A percentile compares a stretch with the other conserved stretches of the same genome.
Evolutionary conservation across 2,888 invertebrate genomes (phyloP).

Genomic region (Odontocerum albicorne): DNA sequence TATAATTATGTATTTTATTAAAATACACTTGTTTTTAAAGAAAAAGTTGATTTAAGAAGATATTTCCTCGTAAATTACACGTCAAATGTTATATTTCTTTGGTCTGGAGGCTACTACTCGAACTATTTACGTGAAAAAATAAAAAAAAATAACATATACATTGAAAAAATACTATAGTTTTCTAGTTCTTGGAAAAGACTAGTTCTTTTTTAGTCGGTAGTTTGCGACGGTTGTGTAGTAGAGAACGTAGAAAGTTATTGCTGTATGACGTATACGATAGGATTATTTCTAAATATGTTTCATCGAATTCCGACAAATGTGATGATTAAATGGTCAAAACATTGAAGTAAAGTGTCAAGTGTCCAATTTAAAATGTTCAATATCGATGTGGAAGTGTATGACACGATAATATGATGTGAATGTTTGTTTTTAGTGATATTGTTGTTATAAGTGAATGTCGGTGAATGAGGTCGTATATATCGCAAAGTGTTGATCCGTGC

Average conservation of each 20-base stretch:
- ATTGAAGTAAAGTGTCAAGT: constrained; percentile 2
- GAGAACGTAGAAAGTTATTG: constrained; percentile 27
- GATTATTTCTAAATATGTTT: constrained; percentile 21
- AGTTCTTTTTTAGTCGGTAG: no score
- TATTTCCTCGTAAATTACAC: no score
- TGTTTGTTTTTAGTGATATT: constrained; percentile 15
- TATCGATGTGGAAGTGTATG: constrained; percentile 10
- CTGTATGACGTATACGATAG: constrained; percentile 26
- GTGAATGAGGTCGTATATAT: constrained; percentile 18
- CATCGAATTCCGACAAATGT: constrained; percentile 6
- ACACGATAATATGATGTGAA: constrained; percentile 23
- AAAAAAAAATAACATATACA: no score
- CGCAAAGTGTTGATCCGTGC: constrained; percentile 22
- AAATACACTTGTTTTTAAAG: no score
- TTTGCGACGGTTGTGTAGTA: no score
- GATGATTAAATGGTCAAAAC: constrained; percentile 7
- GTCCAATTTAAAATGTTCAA: constrained; percentile 7
- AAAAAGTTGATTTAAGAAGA: no score
- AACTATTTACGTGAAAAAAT: no score
- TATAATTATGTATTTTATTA: no score
- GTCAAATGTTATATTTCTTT: no score
- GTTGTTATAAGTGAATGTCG: constrained; percentile 14
- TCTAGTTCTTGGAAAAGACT: no score
- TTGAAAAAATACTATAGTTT: no score
- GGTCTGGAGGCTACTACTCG: no score